These are phyloP conservation scores for Centropristis striata DNA, from an alignment of 2,113 vertebrate species.

Conservation along the genomic window DNA sequence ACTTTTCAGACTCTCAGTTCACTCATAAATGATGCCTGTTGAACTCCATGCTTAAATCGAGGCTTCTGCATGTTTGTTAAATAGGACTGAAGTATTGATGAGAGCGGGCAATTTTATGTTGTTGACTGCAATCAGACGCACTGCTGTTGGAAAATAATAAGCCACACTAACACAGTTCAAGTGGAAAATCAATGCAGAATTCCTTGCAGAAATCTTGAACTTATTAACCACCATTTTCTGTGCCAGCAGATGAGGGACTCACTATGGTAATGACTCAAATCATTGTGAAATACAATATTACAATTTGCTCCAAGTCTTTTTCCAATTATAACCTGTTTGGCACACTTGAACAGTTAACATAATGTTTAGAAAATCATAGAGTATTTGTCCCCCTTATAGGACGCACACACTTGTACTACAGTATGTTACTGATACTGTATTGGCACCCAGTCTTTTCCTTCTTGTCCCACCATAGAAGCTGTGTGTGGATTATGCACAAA, in stretches of 20 bases:
- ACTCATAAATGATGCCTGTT: constrained; percentile 4
- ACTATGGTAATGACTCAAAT: constrained; percentile 20
- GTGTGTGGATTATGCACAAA: constrained; percentile 63
- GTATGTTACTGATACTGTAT: constrained; percentile 23
- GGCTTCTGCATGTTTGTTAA: constrained; percentile 15
- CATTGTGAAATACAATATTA: constrained; percentile 21
- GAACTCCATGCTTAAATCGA: neutral
- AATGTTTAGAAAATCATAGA: neutral
- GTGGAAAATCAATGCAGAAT: constrained; percentile 54
- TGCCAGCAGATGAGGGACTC: constrained; percentile 3
- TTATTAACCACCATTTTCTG: constrained; percentile 28
- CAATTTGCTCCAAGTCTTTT: neutral
- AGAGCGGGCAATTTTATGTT: neutral
- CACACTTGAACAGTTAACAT: neutral
- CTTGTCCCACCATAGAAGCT: constrained; percentile 32
- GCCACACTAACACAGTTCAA: constrained; percentile 43
- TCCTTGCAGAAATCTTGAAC: constrained; percentile 41
- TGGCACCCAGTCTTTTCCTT: constrained; percentile 40
- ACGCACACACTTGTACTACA: too few relatives aligned
- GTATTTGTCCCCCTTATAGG: neutral
- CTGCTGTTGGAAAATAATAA: constrained; percentile 49
- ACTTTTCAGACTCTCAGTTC: neutral
- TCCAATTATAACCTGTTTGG: neutral
- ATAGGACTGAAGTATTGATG: constrained; percentile 19
- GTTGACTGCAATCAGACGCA: constrained; percentile 28